Conservation (phyloP, 2,113 vertebrate genomes). For the Andinoacara biseriatus region DNA sequence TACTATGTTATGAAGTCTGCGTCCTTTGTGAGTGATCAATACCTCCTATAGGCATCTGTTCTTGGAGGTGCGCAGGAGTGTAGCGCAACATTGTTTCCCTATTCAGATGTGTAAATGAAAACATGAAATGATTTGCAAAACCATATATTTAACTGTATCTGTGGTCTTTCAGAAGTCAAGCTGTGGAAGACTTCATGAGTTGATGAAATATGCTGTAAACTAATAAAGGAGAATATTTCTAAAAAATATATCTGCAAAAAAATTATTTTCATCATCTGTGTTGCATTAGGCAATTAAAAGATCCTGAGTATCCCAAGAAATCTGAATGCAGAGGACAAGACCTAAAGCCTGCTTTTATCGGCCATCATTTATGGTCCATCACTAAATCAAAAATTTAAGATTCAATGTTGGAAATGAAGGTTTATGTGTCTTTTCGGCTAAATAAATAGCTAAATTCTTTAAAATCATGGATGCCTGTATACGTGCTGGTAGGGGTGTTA, state of each 20-base stretch:
- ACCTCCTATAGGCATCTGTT: neutral
- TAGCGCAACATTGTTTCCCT: too few relatives aligned
- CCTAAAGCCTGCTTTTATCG: neutral
- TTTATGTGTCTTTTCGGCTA: neutral
- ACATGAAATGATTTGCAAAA: neutral
- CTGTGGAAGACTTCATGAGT: neutral
- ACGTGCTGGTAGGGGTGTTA: too few relatives aligned
- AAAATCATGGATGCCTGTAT: too few relatives aligned
- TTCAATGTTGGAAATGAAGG: fast-evolving
- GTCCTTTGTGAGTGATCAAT: neutral
- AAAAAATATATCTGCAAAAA: too few relatives aligned
- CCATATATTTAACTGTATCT: neutral
- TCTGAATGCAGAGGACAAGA: fast-evolving
- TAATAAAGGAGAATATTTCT: fast-evolving
- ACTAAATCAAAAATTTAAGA: too few relatives aligned
- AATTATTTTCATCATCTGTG: too few relatives aligned
- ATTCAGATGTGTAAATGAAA: neutral
- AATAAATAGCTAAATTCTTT: neutral
- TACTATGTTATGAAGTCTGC: constrained; percentile 54
- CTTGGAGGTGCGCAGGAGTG: too few relatives aligned
- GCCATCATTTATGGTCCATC: neutral
- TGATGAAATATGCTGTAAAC: neutral
- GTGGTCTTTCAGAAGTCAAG: neutral
- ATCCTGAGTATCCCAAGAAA: neutral
- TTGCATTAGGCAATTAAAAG: too few relatives aligned